Evolutionary conservation across 92 coral and sea anemone species (phyloP).

Genomic region (Palythoa heliodiscus): DNA sequence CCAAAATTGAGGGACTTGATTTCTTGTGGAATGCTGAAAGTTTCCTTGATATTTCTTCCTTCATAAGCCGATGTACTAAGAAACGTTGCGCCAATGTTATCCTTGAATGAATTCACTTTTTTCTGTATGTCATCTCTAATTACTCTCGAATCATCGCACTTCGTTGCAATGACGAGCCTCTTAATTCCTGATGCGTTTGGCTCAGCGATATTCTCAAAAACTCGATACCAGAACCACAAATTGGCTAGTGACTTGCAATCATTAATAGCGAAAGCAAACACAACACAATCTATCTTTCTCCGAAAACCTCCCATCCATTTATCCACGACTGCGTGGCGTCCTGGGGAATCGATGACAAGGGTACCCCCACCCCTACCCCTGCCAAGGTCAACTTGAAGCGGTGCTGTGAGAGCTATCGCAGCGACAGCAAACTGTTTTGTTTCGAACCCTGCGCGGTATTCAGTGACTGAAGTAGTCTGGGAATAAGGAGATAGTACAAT

Average conservation of each 20-base stretch:
- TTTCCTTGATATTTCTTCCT: constrained; percentile 1
- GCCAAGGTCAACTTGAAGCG: background rate
- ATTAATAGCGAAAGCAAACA: constrained; percentile 11
- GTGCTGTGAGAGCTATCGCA: background rate
- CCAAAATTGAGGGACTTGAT: background rate
- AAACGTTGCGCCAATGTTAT: background rate
- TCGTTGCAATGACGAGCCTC: constrained; percentile 34
- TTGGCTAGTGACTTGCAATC: constrained; percentile 32
- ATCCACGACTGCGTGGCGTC: constrained; percentile 8
- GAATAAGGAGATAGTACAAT: background rate
- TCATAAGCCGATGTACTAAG: constrained; percentile 8
- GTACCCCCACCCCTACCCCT: background rate
- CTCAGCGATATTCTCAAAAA: constrained; percentile 5
- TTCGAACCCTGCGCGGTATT: background rate
- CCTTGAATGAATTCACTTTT: background rate
- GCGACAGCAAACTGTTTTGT: background rate
- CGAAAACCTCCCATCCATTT: background rate
- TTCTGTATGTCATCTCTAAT: background rate
- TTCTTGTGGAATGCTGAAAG: background rate
- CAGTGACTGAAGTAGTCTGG: constrained; percentile 12
- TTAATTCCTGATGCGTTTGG: background rate
- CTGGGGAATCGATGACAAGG: constrained; percentile 29
- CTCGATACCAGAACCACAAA: constrained; percentile 29
- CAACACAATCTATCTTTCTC: constrained; percentile 21
- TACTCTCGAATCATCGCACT: background rate